Evolutionary conservation across 1,140 invertebrate genomes (phyloP).

Genomic region (Agrilus planipennis): DNA sequence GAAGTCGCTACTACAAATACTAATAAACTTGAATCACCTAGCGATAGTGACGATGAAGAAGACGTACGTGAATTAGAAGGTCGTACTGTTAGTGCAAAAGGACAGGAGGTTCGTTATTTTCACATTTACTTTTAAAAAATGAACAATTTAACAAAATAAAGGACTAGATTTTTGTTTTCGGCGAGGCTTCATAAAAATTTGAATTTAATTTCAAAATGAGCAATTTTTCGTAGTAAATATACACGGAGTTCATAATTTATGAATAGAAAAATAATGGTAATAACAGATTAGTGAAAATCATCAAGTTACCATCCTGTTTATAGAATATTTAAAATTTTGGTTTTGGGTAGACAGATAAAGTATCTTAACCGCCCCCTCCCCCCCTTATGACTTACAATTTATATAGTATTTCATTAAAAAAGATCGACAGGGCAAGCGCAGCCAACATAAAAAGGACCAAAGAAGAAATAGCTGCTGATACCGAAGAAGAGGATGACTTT

Average conservation of each 20-base stretch:
- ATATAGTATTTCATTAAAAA: conserved; percentile 18
- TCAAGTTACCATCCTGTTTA: too few species aligned
- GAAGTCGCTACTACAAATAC: too few species aligned
- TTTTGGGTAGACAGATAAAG: not conserved
- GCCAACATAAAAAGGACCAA: conserved; percentile 67
- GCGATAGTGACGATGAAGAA: conserved; percentile 38
- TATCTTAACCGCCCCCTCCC: not conserved
- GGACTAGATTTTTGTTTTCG: not conserved
- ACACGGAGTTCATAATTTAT: too few species aligned
- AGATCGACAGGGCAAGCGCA: conserved; percentile 84
- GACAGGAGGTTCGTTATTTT: conserved; percentile 51
- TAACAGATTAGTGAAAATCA: too few species aligned
- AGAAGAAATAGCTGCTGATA: conserved; percentile 64
- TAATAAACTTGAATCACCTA: conserved; percentile 19
- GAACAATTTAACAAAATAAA: too few species aligned
- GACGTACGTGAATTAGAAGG: conserved; percentile 65
- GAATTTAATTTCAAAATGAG: too few species aligned
- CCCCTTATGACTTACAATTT: not conserved
- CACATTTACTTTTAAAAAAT: too few species aligned
- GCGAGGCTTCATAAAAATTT: too few species aligned
- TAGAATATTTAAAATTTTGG: too few species aligned
- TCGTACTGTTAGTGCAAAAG: conserved; percentile 60
- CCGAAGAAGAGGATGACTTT: conserved; percentile 77
- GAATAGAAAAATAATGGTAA: too few species aligned
- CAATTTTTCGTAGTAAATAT: too few species aligned